phyloP scores from a whole-genome alignment of 2,113 vertebrate species.

The Hyperopisus bebe region DNA sequence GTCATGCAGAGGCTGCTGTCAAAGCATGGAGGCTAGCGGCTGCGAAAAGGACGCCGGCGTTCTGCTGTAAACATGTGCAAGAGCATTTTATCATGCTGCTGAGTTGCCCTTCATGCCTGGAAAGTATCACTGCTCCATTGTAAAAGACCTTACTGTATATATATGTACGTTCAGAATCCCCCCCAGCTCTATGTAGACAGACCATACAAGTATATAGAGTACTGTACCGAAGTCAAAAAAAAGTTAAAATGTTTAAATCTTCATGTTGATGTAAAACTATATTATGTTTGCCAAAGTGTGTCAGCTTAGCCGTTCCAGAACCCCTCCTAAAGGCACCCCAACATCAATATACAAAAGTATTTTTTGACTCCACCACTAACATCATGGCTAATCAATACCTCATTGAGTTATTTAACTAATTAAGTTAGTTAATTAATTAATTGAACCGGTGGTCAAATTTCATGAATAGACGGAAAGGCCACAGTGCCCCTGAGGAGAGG shows the following conservation, averaged over 20 bases:
- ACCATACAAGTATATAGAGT: not conserved
- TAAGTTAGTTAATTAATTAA: not conserved
- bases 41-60: not conserved
- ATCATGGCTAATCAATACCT: not conserved
- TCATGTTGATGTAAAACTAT: not conserved
- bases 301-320: not conserved
- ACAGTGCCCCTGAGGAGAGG: not conserved
- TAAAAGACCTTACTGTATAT: not conserved
- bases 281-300: too few species aligned
- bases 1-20: not conserved
- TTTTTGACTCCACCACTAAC: not conserved
- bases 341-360: not conserved
- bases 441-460: not conserved
- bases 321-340: not conserved
- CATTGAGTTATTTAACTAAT: not conserved
- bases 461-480: not conserved
- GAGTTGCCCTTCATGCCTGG: not conserved
- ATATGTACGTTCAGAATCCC: not conserved
- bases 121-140: not conserved
- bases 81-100: not conserved
- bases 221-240: not conserved
- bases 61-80: not conserved
- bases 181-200: not conserved
- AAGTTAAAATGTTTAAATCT: not conserved
- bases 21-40: not conserved